Base-by-base conservation (phyloP, 2,888 invertebrate genomes). In the Agapostemon virescens region DNA sequence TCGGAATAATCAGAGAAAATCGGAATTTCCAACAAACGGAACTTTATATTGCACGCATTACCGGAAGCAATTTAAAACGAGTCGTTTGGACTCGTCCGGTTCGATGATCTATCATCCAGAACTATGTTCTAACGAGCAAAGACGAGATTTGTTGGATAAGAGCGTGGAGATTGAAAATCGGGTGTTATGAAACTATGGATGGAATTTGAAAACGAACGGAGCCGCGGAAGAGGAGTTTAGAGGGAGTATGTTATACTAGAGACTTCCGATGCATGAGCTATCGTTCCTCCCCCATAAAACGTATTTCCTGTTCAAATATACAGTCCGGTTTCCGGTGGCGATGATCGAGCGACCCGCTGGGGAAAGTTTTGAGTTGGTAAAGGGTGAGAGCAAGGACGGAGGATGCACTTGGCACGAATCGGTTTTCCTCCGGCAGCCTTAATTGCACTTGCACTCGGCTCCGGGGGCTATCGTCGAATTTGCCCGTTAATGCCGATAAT, bases 401-500 rank as follows among this genome's bases (percentile, higher is more conserved):
- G 69, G 67, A 67, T 83, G 80, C 81, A 84, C 82, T 85, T 86
- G 85, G 85, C 86, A 86, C 82, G 82, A 83, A 80, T 77, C 79
- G 82, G 76, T 84, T 83, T 81, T 77, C 74, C 78, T 75, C 33
- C 66, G 74, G 70, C 79, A 73, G 33, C 81, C 84, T 79, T 86
- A 86, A 86, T 85, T 84, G 82, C 84, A 77, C 79, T 72, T 82
- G 79, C 83, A 79, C 86, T 72, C 64, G 80, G 74, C 75, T 72
- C 70, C 71, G 66, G 68, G 23, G 77, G 86, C 83, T 64, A 79
- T 84, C 84, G 83, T 81, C 85, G 84, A 85, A 86, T 85, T 83
- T 75, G 76, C 74, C 79, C 84, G 84, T 85, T 86, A 86, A 86
- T 81, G 82, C 81, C 83, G 87, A 85, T 86, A 87, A 86, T 86